Evolutionary conservation across 1,140 invertebrate species (phyloP), one percentile per base, ranked within the genome.

Genomic region (Agraylea sexmaculata): DNA sequence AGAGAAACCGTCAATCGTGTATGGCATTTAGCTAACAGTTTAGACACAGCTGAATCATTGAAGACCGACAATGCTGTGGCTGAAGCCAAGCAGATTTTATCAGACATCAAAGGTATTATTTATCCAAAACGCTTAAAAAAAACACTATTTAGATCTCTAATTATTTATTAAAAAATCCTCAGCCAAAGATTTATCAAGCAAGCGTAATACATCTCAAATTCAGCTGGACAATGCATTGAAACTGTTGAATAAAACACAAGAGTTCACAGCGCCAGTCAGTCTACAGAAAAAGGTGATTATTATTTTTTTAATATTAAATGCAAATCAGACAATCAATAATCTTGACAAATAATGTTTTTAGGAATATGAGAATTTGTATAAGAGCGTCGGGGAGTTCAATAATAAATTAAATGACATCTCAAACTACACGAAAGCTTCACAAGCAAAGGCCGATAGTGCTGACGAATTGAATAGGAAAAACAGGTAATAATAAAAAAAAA

Each of bases 11-110:
- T 89, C 3, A 54, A 60, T 1, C 75, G 83, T 32, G 75, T 88
- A 0, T 62, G 75, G 8, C 66, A 72, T 3, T 53, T 88, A 3
- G 75, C 78, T 1, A 66, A 71, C 17, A 75, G 76, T 30, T 59
- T 82, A 0, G 75, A 80, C 42, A 73, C 75, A 1, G 74, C 75
- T 17, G 58, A 70, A 27, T 78, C 77, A 18, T 79, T 80, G 0
- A 82, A 83, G 55, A 72, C 87, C 0, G 87, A 90, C 32, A 75
- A 72, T 12, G 80, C 85, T 0, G 51, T 91, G 3, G 61, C 70
- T 8, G 74, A 88, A 53, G 87, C 85, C 0, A 66, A 82, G 42
- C 57, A 71, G 1, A 78, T 85, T 3, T 63, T 88, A 11, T 64
- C 68, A 1, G 69, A 73, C 25, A 80, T 92, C 19, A 68, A 75